Evolutionary conservation across 2,888 invertebrate genomes (phyloP).

Genomic region (Agonopterix alstromeriana): DNA sequence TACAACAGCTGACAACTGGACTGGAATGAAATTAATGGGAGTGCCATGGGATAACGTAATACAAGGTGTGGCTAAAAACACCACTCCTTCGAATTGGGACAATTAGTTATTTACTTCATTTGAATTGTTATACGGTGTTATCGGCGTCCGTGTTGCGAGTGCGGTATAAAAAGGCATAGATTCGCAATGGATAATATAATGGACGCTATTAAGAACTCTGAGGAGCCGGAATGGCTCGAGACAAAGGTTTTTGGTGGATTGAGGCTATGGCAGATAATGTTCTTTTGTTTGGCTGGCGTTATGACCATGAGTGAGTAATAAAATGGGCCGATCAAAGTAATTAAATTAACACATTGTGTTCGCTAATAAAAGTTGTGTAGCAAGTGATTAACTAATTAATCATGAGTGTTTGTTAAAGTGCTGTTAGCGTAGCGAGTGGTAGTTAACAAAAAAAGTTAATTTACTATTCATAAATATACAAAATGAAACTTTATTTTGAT

Average conservation of each 20-base stretch:
- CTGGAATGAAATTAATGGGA: slow-evolving; percentile 23
- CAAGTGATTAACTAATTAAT: neutral
- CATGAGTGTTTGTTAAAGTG: neutral
- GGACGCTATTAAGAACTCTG: slow-evolving; percentile 59
- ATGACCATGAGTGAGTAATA: slow-evolving; percentile 77
- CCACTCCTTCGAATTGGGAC: slow-evolving; percentile 36
- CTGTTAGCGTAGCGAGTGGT: too few relatives aligned
- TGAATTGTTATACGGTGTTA: slow-evolving; percentile 32
- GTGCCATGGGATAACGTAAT: slow-evolving; percentile 47
- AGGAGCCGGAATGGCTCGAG: slow-evolving; percentile 85
- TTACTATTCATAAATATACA: too few relatives aligned
- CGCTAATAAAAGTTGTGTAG: neutral
- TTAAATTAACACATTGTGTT: neutral
- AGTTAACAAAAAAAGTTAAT: too few relatives aligned
- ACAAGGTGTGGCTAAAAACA: slow-evolving; percentile 56
- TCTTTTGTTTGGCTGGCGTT: slow-evolving; percentile 80
- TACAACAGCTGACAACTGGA: too few relatives aligned
- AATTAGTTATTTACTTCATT: slow-evolving; percentile 51
- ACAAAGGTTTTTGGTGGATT: slow-evolving; percentile 80
- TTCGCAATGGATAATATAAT: slow-evolving; percentile 52
- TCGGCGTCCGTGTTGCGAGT: slow-evolving; percentile 15
- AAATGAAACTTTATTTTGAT: too few relatives aligned
- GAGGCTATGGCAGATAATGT: slow-evolving; percentile 89
- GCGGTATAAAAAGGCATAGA: slow-evolving; percentile 4
- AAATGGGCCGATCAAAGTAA: neutral